Percentiles rank a stretch among this genome's conserved stretches.
These are phyloP conservation scores for Helogale parvula DNA, from an alignment of 2,113 vertebrate genomes.

Conservation along the genomic window DNA sequence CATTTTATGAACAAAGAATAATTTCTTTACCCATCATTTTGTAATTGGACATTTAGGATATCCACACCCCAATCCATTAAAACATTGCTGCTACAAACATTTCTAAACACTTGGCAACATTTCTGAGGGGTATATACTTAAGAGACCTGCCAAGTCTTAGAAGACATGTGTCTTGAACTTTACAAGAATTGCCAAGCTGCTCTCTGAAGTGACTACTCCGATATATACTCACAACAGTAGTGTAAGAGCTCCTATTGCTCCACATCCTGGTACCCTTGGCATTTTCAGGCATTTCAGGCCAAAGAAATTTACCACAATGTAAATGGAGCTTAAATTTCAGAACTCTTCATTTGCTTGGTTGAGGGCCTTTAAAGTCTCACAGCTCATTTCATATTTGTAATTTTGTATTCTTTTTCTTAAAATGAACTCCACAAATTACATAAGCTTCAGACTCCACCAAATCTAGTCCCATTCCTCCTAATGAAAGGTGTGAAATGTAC, in stretches of 20 bases:
- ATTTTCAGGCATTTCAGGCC: not conserved
- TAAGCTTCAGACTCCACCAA: not conserved
- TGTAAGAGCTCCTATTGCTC: not conserved
- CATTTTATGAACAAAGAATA: not conserved
- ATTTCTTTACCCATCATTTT: not conserved
- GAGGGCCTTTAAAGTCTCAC: not conserved
- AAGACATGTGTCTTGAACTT: not conserved
- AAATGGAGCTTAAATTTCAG: constrained; percentile 16
- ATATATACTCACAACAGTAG: not conserved
- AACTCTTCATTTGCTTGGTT: not conserved
- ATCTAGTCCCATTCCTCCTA: not conserved
- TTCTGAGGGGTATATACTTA: not conserved
- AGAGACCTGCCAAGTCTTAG: not conserved
- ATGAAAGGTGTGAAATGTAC: not conserved
- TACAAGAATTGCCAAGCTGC: not conserved
- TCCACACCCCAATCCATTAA: not conserved
- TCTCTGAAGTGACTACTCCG: not conserved
- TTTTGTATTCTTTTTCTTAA: not conserved
- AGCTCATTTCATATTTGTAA: not conserved
- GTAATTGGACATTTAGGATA: not conserved
- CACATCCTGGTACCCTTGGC: not conserved
- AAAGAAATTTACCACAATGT: not conserved
- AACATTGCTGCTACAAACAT: not conserved
- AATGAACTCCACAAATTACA: not conserved
- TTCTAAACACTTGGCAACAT: not conserved